Evolutionary conservation across 1,140 invertebrate genomes (phyloP), one percentile per base, ranked within the genome.

Genomic region (Mya arenaria): DNA sequence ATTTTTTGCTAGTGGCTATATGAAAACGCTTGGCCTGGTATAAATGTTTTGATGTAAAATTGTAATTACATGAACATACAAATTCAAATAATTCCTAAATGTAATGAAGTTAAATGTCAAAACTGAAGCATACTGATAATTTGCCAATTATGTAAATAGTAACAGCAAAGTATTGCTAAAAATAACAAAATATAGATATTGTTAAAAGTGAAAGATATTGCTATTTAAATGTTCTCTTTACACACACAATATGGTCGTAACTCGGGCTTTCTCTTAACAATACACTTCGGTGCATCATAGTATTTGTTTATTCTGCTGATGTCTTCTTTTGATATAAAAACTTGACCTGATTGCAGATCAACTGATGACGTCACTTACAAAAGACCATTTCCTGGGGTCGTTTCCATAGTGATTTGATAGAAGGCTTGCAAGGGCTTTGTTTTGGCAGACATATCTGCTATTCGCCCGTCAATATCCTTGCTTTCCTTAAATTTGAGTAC

Each of bases 271-370:
- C 71, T 52, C 0, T 86, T 80, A 19, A 69, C 95, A 15, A 98
- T 95, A 87, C 97, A 98, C 85, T 95, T 94, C 6, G 97, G 95
- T 89, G 96, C 95, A 58, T 94, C 91, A 10, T 96, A 96, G 89
- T 97, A 99, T 93, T 95, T 95, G 90, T 99, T 98, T 39, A 97
- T 96, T 79, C 97, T 94, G 77, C 97, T 98, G 1, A 98, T 95
- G 87, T 98, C 95, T 17, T 95, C 94, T 39, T 96, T 94, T 90
- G 96, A 96, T 0, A 96, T 93, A 1, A 92, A 92, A 84, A 96
- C 96, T 48, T 85, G 92, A 32, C 95, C 94, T 13, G 93, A 94
- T 1, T 93, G 90, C 3, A 95, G 87, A 71, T 95, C 92, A 88
- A 97, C 95, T 6, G 92, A 94, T 36, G 98, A 93, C 17, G 97